Percentiles rank a stretch among this genome's conserved stretches.
phyloP scores from a whole-genome alignment of 1,140 invertebrate genomes.

The Listronotus bonariensis region DNA sequence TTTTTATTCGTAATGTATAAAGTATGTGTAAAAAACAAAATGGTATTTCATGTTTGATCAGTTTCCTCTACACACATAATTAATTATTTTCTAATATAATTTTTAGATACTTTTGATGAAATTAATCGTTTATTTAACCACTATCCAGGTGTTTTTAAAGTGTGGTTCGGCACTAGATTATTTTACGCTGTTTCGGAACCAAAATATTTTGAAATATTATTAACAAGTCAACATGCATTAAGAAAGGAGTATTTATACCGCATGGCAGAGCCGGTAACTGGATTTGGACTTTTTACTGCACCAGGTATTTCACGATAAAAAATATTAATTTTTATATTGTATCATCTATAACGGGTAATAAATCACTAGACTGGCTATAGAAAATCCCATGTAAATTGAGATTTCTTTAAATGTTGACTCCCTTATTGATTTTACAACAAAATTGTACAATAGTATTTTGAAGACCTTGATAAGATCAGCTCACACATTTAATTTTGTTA shows the following conservation, averaged over 20 bases:
- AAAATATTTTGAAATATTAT: constrained; percentile 58
- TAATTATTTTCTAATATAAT: neutral
- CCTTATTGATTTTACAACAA: too few relatives aligned
- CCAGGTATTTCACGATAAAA: constrained; percentile 63
- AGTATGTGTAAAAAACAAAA: too few relatives aligned
- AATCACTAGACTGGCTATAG: too few relatives aligned
- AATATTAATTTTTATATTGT: too few relatives aligned
- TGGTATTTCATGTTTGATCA: neutral
- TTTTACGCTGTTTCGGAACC: constrained; percentile 56
- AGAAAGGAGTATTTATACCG: constrained; percentile 74
- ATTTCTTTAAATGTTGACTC: too few relatives aligned
- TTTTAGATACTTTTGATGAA: constrained; percentile 29
- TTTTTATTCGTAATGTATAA: too few relatives aligned
- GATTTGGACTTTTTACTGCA: constrained; percentile 73
- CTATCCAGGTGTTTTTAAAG: constrained; percentile 32
- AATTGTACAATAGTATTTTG: too few relatives aligned
- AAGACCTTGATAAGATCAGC: too few relatives aligned
- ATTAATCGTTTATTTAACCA: constrained; percentile 28
- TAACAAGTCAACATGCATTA: constrained; percentile 56
- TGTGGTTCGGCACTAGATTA: constrained; percentile 49
- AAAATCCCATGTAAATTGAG: too few relatives aligned
- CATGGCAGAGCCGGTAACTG: constrained; percentile 70
- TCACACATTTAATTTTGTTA: too few relatives aligned
- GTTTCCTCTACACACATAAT: neutral
- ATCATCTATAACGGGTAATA: too few relatives aligned